Evolutionary conservation across 2,113 vertebrate species (phyloP).

Genomic region (Sinocyclocheilus anshuiensis): DNA sequence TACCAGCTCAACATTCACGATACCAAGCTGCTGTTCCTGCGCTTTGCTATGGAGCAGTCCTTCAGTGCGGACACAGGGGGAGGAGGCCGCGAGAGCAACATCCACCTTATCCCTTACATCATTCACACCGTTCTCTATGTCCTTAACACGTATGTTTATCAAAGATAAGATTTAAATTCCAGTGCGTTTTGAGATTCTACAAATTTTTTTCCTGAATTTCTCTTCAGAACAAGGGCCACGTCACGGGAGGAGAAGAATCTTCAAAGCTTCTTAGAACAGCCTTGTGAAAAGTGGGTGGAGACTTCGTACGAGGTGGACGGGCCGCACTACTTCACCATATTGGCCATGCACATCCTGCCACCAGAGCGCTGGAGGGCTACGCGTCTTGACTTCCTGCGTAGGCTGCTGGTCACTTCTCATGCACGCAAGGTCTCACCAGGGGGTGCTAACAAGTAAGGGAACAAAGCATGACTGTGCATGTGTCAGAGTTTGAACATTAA

Average conservation of each 20-base stretch:
- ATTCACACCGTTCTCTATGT: slow-evolving; percentile 99
- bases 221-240: slow-evolving; percentile 88
- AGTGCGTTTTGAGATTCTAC: neutral
- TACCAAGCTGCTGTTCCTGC: slow-evolving; percentile 95
- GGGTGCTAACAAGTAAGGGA: slow-evolving; percentile 86
- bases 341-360: slow-evolving; percentile 90
- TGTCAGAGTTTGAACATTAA: neutral
- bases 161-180: neutral
- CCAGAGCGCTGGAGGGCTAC: slow-evolving; percentile 87
- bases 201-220: neutral
- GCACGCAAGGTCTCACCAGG: slow-evolving; percentile 84
- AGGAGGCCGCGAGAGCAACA: slow-evolving; percentile 96
- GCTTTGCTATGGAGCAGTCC: slow-evolving; percentile 96
- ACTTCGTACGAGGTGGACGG: slow-evolving; percentile 94
- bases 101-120: slow-evolving; percentile 98
- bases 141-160: slow-evolving; percentile 90
- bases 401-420: slow-evolving; percentile 87
- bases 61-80: slow-evolving; percentile 96
- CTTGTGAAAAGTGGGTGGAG: slow-evolving; percentile 95
- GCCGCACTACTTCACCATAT: slow-evolving; percentile 90
- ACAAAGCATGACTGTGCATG: neutral
- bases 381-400: slow-evolving; percentile 84
- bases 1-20: slow-evolving; percentile 99
- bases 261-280: slow-evolving; percentile 95
- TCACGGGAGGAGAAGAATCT: slow-evolving; percentile 97